phyloP scores from a whole-genome alignment of 2,113 vertebrate species.

The Carassius auratus region DNA sequence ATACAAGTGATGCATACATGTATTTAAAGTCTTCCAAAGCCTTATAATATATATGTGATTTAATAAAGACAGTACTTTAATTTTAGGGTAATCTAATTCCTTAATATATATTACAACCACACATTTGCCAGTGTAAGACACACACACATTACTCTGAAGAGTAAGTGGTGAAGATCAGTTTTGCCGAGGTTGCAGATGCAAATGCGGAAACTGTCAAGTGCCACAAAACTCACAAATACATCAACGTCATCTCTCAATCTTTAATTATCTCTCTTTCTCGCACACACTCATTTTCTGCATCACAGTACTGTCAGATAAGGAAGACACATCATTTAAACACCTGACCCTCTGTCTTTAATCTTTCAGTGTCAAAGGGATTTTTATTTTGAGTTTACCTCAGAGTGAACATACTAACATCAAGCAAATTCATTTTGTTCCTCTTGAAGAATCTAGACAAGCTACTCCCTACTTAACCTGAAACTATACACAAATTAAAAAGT shows the following conservation, averaged over 20 bases:
- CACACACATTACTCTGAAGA: slow-evolving; percentile 14
- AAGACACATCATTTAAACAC: neutral
- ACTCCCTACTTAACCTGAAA: neutral
- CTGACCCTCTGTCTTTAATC: neutral
- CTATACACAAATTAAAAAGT: neutral
- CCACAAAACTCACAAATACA: slow-evolving; percentile 51
- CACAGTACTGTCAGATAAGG: slow-evolving; percentile 8
- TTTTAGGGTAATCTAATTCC: neutral
- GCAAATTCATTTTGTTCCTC: neutral
- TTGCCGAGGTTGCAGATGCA: slow-evolving; percentile 56
- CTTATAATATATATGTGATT: neutral
- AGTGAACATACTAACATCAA: neutral
- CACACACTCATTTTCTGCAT: neutral
- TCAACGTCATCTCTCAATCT: slow-evolving; percentile 34
- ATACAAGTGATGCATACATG: too few relatives aligned
- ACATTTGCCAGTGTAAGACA: neutral
- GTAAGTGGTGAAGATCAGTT: slow-evolving; percentile 52
- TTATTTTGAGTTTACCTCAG: neutral
- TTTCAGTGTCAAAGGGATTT: neutral
- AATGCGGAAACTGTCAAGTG: slow-evolving; percentile 45
- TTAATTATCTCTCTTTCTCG: slow-evolving; percentile 19
- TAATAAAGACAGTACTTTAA: neutral
- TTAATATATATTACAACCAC: neutral
- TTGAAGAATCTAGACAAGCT: neutral
- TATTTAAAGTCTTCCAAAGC: neutral